A percentile compares a stretch with the other conserved stretches of the same genome.
phyloP scores from a whole-genome alignment of 1,140 invertebrate species.

The Laupala kohalensis region DNA sequence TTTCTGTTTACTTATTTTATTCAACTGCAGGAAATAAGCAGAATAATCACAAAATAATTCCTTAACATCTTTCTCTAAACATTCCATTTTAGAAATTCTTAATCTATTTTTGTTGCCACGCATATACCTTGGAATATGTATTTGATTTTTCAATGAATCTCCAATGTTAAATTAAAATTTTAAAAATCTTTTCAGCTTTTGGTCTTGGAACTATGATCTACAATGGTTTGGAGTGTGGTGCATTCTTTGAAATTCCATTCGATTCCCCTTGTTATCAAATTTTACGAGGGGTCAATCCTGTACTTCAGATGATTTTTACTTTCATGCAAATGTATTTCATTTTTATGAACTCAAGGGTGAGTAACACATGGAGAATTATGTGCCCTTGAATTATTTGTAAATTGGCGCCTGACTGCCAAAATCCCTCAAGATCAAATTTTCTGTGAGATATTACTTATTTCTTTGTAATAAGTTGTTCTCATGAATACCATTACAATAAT shows the following conservation, averaged over 20 bases:
- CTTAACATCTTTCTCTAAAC: no score
- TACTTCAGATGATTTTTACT: conserved; percentile 91
- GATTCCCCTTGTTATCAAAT: conserved; percentile 81
- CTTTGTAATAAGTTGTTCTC: neutral
- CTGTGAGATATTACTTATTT: neutral
- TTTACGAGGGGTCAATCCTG: conserved; percentile 74
- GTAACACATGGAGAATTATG: conserved; percentile 25
- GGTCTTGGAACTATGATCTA: conserved; percentile 95
- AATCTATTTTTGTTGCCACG: no score
- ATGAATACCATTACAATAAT: neutral
- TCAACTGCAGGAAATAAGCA: neutral
- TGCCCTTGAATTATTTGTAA: neutral
- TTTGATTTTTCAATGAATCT: neutral
- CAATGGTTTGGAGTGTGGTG: conserved; percentile 85
- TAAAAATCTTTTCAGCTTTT: conserved; percentile 80
- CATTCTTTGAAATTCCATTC: conserved; percentile 86
- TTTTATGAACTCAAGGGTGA: conserved; percentile 95
- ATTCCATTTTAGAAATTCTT: conserved; percentile 1
- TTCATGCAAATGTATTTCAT: conserved; percentile 99
- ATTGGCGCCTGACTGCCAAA: neutral
- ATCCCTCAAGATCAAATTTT: neutral
- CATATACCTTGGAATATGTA: no score
- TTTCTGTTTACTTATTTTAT: no score
- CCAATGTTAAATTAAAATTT: neutral
- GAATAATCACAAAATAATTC: neutral